Conservation (phyloP, 2,888 invertebrate species). For the Drosophila crucigera region DNA sequence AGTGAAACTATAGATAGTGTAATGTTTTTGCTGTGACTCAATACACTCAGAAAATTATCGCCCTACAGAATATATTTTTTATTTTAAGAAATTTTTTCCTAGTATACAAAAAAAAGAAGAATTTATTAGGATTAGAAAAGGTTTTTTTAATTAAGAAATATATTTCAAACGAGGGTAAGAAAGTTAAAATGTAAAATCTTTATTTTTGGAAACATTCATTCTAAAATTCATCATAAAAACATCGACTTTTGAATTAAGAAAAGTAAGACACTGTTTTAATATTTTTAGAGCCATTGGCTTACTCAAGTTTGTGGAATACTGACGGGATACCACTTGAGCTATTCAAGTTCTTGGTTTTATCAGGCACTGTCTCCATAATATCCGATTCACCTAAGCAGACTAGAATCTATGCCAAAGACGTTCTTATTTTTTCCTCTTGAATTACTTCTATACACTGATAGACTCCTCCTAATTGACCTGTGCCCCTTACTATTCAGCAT, state of each 20-base stretch:
- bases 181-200: background rate
- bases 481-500: background rate
- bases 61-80: background rate
- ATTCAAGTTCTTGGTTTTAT: background rate
- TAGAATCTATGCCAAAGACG: background rate
- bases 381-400: too few species aligned
- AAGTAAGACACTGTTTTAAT: background rate
- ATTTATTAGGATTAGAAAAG: background rate
- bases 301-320: background rate
- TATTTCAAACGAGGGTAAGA: background rate
- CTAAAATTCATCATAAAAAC: background rate
- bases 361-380: background rate
- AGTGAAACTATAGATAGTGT: background rate
- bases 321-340: background rate
- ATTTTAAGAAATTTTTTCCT: background rate
- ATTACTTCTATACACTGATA: background rate
- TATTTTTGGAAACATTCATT: background rate
- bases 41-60: background rate
- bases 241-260: background rate
- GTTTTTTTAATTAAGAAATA: background rate
- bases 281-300: background rate
- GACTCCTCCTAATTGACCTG: background rate
- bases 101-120: background rate
- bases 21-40: background rate
- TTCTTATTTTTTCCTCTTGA: background rate